Evolutionary conservation across 2,113 vertebrate species (phyloP).

Genomic region (Sakesphorus luctuosus): DNA sequence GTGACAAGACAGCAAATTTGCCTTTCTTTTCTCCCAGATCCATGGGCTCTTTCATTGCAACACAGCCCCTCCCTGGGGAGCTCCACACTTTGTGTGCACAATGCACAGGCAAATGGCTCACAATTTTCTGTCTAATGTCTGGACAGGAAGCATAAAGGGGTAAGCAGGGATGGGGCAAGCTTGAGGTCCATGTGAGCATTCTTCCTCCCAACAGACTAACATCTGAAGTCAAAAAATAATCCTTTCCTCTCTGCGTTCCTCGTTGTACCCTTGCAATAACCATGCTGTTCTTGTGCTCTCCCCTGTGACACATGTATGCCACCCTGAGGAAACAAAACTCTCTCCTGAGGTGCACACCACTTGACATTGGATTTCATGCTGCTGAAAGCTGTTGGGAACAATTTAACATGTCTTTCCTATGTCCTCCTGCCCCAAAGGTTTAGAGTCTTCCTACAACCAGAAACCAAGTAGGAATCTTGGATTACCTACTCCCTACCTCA

Average conservation of each 20-base stretch:
- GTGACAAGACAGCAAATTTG: neutral
- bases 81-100: neutral
- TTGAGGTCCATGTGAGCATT: neutral
- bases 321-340: neutral
- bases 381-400: neutral
- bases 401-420: neutral
- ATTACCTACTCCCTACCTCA: neutral
- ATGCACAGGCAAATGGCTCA: neutral
- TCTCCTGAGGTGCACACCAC: neutral
- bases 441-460: neutral
- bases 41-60: neutral
- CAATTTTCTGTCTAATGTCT: neutral
- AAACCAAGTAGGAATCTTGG: neutral
- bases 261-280: rapidly evolving
- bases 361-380: neutral
- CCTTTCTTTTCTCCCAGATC: neutral
- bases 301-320: rapidly evolving
- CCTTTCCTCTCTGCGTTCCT: neutral
- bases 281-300: neutral
- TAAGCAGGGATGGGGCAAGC: neutral
- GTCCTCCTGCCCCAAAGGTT: neutral
- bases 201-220: neutral
- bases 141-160: neutral
- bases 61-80: neutral
- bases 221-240: neutral